phyloP scores from a whole-genome alignment of 2,888 invertebrate species.

The Itoplectis maculator region DNA sequence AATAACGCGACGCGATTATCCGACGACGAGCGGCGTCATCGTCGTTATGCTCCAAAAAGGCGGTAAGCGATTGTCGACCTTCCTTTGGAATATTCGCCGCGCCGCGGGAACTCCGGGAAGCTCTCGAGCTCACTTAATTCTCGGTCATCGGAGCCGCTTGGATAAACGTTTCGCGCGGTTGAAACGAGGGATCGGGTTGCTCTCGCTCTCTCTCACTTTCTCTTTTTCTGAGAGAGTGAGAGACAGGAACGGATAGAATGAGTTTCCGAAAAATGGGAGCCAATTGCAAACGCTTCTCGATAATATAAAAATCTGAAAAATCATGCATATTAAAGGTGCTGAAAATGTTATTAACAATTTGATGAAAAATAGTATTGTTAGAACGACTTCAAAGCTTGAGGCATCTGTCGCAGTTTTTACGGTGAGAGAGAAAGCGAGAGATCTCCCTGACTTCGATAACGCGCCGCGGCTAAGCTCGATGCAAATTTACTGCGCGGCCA shows the following conservation, averaged over 20 bases:
- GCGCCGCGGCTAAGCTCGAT: constrained; percentile 65
- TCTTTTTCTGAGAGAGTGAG: constrained; percentile 20
- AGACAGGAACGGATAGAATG: too few relatives aligned
- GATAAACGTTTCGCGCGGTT: constrained; percentile 35
- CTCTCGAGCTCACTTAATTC: constrained; percentile 44
- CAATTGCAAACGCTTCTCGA: too few relatives aligned
- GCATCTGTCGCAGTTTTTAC: too few relatives aligned
- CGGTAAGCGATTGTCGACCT: constrained; percentile 40
- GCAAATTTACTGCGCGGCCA: constrained; percentile 73
- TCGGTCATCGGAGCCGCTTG: constrained; percentile 33
- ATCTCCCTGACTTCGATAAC: too few relatives aligned
- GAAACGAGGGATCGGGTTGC: constrained; percentile 39
- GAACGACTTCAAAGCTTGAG: too few relatives aligned
- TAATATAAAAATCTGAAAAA: too few relatives aligned
- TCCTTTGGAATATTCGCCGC: constrained; percentile 18
- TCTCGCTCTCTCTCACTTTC: background rate
- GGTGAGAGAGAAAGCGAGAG: too few relatives aligned
- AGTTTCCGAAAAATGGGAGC: too few relatives aligned
- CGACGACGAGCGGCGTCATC: constrained; percentile 63
- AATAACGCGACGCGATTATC: constrained; percentile 65
- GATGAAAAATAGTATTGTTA: too few relatives aligned
- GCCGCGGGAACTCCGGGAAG: constrained; percentile 2
- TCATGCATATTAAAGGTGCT: too few relatives aligned
- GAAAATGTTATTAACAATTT: too few relatives aligned
- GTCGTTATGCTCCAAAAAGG: constrained; percentile 69